phyloP scores from a whole-genome alignment of 2,888 invertebrate genomes.

The Alsophila aescularia region DNA sequence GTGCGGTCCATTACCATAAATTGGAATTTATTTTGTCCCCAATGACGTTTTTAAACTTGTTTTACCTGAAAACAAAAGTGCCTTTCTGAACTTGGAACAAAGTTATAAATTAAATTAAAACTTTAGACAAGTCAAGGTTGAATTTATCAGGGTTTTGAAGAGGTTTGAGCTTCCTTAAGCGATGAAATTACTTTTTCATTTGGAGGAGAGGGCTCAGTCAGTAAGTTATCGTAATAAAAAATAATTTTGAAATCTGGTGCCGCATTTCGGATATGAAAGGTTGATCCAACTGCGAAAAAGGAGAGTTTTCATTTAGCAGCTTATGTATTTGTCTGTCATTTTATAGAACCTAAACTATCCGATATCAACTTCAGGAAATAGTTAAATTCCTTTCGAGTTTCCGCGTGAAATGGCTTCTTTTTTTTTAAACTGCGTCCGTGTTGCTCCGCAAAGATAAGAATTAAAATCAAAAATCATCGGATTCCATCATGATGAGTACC shows the following conservation, averaged over 20 bases:
- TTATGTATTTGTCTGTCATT: too few relatives aligned
- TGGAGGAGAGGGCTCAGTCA: background rate
- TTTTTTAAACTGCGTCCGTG: too few relatives aligned
- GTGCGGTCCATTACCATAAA: conserved; percentile 36
- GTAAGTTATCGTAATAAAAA: background rate
- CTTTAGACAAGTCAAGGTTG: conserved; percentile 23
- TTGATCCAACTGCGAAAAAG: too few relatives aligned
- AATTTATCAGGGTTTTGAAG: conserved; percentile 8
- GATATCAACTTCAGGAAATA: too few relatives aligned
- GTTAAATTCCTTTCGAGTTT: too few relatives aligned
- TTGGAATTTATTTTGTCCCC: conserved; percentile 37
- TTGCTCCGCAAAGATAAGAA: too few relatives aligned
- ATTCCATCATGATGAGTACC: too few relatives aligned
- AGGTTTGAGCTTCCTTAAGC: conserved; percentile 15
- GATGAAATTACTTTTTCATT: conserved; percentile 19
- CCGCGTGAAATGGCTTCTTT: too few relatives aligned
- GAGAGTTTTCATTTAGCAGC: too few relatives aligned
- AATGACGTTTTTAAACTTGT: conserved; percentile 30
- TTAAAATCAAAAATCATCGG: too few relatives aligned
- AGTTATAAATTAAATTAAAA: conserved; percentile 24
- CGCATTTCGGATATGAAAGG: background rate
- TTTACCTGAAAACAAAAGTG: conserved; percentile 26
- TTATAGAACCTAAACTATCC: too few relatives aligned
- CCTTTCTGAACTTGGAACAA: conserved; percentile 17
- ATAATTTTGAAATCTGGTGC: background rate